Evolutionary conservation across 2,113 vertebrate species (phyloP).

Genomic region (Zeus faber): DNA sequence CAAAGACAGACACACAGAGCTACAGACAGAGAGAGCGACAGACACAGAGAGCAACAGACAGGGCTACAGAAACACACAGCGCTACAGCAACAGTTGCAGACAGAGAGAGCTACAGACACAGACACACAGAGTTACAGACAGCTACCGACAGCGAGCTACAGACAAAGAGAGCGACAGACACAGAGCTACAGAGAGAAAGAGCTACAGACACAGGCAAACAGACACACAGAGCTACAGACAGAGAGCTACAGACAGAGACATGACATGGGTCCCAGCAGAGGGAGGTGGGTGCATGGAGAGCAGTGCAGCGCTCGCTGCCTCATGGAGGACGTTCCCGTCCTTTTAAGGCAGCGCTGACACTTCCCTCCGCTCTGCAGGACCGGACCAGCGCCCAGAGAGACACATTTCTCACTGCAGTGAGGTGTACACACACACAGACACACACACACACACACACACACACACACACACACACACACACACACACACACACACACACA

Average conservation of each 20-base stretch:
- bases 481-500: neutral
- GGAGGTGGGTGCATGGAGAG: constrained; percentile 27
- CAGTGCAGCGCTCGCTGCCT: constrained; percentile 26
- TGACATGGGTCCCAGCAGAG: constrained; percentile 18
- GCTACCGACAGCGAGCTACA: neutral
- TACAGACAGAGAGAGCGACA: no score
- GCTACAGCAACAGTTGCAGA: no score
- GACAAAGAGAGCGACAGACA: neutral
- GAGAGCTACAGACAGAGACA: neutral
- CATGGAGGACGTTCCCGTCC: constrained; percentile 56
- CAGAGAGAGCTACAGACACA: neutral
- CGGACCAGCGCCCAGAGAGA: constrained; percentile 5
- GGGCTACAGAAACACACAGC: no score
- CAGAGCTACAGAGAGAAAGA: neutral
- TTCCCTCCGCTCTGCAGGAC: constrained; percentile 37
- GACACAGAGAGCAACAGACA: neutral
- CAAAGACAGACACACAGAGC: no score
- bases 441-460: neutral
- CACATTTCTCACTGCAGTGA: neutral
- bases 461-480: neutral
- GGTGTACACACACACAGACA: constrained; percentile 5
- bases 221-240: neutral
- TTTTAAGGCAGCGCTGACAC: constrained; percentile 63
- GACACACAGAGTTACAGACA: neutral
- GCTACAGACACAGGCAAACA: neutral